Base-by-base conservation (phyloP, 2,888 invertebrate genomes). In the Eupithecia tripunctaria region DNA sequence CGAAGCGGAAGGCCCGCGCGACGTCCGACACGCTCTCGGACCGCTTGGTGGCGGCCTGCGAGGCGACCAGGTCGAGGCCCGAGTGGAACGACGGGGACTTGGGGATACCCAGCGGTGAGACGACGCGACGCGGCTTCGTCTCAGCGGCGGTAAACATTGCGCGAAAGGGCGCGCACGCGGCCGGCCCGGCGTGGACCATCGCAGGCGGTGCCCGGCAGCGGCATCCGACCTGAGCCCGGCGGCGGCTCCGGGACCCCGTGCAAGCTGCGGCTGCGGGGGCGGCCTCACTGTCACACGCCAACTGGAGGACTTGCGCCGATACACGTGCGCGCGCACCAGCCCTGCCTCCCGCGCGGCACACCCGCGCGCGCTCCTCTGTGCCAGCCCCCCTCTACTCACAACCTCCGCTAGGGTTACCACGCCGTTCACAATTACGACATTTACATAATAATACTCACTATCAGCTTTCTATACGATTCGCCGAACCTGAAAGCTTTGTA, bases 61-160 rank as follows among this genome's bases (percentile, higher is more conserved):
- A 96, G 76, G 97, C 97, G 84, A 97, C 97, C 85, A 97, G 95
- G 89, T 97, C 97, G 82, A 97, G 95, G 73, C 97, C 97, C 91
- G 97, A 97, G 92, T 98, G 97, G 92, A 97, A 97, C 88, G 97
- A 97, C 80, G 97, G 97, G 84, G 97, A 97, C 92, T 98, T 98
- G 82, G 97, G 97, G 87, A 97, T 96, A 80, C 97, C 97, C 89
- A 96, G 94, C 83, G 95, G 95, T 86, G 95, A 95, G 88, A 95
- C 94, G 88, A 93, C 91, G 86, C 93, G 94, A 80, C 93, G 94
- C 88, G 94, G 92, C 86, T 93, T 93, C 81, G 87, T 86, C 89
- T 93, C 93, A 91, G 91, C 90, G 92, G 93, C 92, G 90, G 92
- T 85, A 88, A 94, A 94, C 94, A 93, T 93, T 85, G 94, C 93